A percentile compares a stretch with the other conserved stretches of the same genome.
phyloP scores from a whole-genome alignment of 2,113 vertebrate genomes.

The Plotosus lineatus region DNA sequence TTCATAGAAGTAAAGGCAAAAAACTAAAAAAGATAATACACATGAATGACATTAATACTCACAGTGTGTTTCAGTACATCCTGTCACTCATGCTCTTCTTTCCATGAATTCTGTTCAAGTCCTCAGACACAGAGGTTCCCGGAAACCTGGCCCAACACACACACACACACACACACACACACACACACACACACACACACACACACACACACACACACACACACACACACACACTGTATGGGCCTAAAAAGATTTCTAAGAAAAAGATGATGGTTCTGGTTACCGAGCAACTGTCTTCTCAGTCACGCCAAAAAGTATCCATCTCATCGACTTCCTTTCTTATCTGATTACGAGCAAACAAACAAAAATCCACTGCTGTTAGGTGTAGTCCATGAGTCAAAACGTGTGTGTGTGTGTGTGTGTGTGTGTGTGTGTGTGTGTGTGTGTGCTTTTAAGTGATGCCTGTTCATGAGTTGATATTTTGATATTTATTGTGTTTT shows the following conservation, averaged over 20 bases:
- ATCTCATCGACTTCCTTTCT: slow-evolving; percentile 18
- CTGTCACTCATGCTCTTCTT: too few species aligned
- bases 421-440: not conserved
- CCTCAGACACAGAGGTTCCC: slow-evolving; percentile 2
- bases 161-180: not conserved
- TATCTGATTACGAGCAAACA: slow-evolving; percentile 36
- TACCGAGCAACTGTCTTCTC: slow-evolving; percentile 32
- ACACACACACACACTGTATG: not conserved
- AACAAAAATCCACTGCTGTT: not conserved
- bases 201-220: not conserved
- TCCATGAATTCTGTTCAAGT: slow-evolving; percentile 6
- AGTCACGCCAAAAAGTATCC: slow-evolving; percentile 10
- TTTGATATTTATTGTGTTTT: too few species aligned
- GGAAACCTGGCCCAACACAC: slow-evolving; percentile 3
- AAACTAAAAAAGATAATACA: too few species aligned
- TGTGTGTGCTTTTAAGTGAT: not conserved
- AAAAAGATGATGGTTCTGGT: slow-evolving; percentile 36
- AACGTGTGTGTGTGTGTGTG: not conserved
- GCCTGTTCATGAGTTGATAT: too few species aligned
- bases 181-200: slow-evolving; percentile 3
- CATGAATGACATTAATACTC: too few species aligned
- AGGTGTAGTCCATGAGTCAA: not conserved
- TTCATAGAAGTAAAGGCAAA: too few species aligned
- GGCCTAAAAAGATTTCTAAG: slow-evolving; percentile 37
- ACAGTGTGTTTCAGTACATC: too few species aligned